Base-by-base conservation (phyloP, 2,113 vertebrate species). In the Eulemur rufifrons region DNA sequence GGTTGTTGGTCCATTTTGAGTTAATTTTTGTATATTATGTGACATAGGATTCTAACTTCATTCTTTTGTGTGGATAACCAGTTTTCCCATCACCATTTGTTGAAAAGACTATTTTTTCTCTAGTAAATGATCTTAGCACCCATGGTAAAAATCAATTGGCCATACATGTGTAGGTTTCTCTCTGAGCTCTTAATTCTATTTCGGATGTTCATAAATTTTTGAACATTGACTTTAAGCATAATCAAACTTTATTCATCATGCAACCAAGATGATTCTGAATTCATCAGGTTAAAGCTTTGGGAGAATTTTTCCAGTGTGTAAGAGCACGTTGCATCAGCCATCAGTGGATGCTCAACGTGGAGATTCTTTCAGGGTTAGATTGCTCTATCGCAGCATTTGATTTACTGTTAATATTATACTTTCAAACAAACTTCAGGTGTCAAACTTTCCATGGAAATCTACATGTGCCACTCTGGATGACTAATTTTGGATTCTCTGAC, bases 141-240 rank as follows among this genome's bases (percentile, higher is more conserved):
- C 69, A 64, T 74, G 11, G n/a, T 92, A 32, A 96, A 96, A 95
- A 92, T 71, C 66, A 61, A 29, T 61, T 90, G 64, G 6, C 59
- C 17, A n/a, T 61, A 32, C 20, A 82, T 50, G 5, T 50, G 27
- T 9, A 9, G 21, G 14, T 95, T 95, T 89, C 66, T 66, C 9
- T 25, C 4, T 50, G 1, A 25, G 68, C 23, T 61, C 32, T 86
- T 29, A 77, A 37, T 94, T 93, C 11, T 89, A 83, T 69, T 71
- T 11, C 20, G 52, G 27, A n/a, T 89, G 10, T 84, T 93, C 25
- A 34, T 54, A 50, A 54, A 39, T 39, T 91, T 97, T 76, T 87
- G 15, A 59, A 93, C 95, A 77, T 37, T 47, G 78, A 84, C 21
- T 81, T 77, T 86, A 9, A 90, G 17, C 12, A 42, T 86, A 96